Evolutionary conservation across 2,113 vertebrate genomes (phyloP).

Genomic region (Chrysemys picta): DNA sequence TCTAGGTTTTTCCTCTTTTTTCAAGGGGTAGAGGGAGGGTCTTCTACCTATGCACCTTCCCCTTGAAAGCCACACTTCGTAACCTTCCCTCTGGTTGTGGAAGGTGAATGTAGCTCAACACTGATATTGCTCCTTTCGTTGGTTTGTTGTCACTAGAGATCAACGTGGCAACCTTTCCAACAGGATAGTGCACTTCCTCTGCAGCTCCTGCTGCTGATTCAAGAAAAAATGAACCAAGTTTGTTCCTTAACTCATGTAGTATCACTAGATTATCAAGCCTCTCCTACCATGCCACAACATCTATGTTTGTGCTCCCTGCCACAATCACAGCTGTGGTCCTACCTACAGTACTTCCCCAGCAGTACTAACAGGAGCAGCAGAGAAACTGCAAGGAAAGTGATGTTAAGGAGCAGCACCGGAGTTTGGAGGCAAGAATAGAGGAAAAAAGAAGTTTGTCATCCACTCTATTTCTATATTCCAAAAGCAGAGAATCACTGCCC

Average conservation of each 20-base stretch:
- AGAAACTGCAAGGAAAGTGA: neutral
- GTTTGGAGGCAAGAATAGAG: neutral
- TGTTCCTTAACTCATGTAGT: neutral
- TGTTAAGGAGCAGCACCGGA: neutral
- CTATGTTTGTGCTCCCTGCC: neutral
- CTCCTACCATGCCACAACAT: accelerated
- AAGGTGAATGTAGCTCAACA: neutral
- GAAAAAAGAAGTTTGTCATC: neutral
- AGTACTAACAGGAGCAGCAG: neutral
- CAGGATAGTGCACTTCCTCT: neutral
- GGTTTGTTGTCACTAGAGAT: neutral
- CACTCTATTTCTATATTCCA: neutral
- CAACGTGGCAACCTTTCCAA: neutral
- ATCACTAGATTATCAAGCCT: neutral
- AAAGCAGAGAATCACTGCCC: neutral
- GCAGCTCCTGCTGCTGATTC: neutral
- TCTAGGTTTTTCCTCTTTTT: neutral
- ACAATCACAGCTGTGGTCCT: neutral
- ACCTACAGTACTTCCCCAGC: neutral
- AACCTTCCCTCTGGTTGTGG: neutral
- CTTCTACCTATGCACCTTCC: neutral
- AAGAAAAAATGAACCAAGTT: neutral
- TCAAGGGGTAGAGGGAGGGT: neutral
- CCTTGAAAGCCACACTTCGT: neutral
- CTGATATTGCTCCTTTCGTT: neutral